Evolutionary conservation across 2,113 vertebrate genomes (phyloP).

Genomic region (Cyrtonyx montezumae): DNA sequence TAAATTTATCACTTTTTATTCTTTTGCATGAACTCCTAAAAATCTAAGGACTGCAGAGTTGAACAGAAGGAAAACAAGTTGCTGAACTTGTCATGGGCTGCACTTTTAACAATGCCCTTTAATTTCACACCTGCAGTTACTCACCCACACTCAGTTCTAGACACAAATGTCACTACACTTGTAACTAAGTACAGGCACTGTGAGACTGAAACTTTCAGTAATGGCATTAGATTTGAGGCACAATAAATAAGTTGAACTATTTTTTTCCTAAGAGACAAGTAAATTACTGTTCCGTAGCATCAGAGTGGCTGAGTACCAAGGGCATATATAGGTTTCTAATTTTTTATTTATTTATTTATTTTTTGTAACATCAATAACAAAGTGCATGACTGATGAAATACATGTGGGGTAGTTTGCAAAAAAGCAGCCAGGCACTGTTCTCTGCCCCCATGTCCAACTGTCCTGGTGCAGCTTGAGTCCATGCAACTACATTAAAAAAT

Average conservation of each 20-base stretch:
- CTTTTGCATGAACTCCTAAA: not conserved
- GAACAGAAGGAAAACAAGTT: not conserved
- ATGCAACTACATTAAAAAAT: not conserved
- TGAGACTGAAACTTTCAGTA: not conserved
- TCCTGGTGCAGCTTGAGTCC: not conserved
- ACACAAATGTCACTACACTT: not conserved
- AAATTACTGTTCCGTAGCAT: not conserved
- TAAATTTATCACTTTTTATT: not conserved
- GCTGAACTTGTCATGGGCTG: not conserved
- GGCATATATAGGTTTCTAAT: not conserved
- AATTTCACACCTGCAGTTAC: not conserved
- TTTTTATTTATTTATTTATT: not conserved
- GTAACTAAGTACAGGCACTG: not conserved
- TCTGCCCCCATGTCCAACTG: not conserved
- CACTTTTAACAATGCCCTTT: not conserved
- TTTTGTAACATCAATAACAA: not conserved
- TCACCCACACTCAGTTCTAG: not conserved
- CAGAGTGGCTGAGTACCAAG: not conserved
- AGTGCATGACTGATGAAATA: not conserved
- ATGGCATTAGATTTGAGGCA: not conserved
- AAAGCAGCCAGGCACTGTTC: not conserved
- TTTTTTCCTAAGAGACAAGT: not conserved
- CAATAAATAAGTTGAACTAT: not conserved
- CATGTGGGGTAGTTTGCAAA: not conserved
- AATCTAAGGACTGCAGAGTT: slow-evolving; percentile 3